Base-by-base conservation (phyloP, 2,797 vertebrate species). In the Argyrosomus regius region DNA sequence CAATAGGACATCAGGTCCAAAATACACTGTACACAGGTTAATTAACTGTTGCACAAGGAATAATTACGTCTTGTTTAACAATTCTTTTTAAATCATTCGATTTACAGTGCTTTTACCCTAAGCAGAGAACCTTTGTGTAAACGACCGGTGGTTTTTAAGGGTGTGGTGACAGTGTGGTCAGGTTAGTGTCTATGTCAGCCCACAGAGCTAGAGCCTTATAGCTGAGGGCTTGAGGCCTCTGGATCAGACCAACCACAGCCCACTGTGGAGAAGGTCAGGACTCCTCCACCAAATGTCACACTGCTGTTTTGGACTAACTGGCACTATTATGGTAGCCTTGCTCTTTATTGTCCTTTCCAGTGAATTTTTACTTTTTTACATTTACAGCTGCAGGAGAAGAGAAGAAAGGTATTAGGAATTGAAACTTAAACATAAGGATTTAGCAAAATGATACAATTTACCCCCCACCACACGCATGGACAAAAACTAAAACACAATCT, bases 211-310 rank as follows among this genome's bases (percentile, higher is more conserved):
- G 18, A 75, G 74, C 52, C 86, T 84, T 77, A 69, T 69, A 78
- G 79, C 72, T 78, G 83, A 87, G 43, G 77, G n/a, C 72, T 78
- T 75, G 87, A 88, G 78, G 83, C 81, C 75, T 80, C 60, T 76
- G 70, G 74, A 87, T 91, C 75, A 88, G 85, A 87, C 67, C 61
- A 77, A 88, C 88, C 91, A 84, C 90, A 90, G 79, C 65, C 75
- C 70, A 69, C 78, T 80, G 45, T 41, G 24, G 88, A 87, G 81
- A 90, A 91, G 88, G 89, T 92, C 91, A 91, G 69, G 53, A 65
- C 81, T 83, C 63, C 54, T 66, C 64, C 74, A 81, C 68, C 63
- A 89, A 90, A 91, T 89, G 92, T 88, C 90, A 87, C 73, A 60
- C 80, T 88, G 81, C 87, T 81, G 80, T 89, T 92, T 89, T 88